A percentile compares a stretch with the other conserved stretches of the same genome.
phyloP scores from a whole-genome alignment of 2,113 vertebrate genomes.

The Proteles cristata region DNA sequence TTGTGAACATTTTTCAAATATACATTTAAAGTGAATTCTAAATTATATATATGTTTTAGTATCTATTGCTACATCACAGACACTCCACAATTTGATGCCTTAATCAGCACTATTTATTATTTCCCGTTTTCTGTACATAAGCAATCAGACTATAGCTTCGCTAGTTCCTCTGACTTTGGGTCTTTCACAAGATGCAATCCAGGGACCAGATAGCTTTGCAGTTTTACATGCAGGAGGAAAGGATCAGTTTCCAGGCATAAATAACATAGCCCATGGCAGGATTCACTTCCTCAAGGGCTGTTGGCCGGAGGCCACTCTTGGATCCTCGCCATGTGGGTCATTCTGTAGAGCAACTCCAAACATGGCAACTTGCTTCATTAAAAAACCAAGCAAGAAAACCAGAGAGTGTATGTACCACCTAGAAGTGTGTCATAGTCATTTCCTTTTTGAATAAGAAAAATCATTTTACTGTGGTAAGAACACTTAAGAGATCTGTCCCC shows the following conservation, averaged over 20 bases:
- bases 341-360: neutral
- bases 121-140: neutral
- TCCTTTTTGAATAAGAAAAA: neutral
- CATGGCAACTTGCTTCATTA: neutral
- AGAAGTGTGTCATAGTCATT: neutral
- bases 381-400: neutral
- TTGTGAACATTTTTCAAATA: conserved; percentile 2
- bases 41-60: neutral
- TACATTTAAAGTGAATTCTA: neutral
- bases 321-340: neutral
- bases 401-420: too few relatives aligned
- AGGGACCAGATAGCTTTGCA: fast-evolving
- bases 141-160: neutral
- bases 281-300: neutral
- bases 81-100: neutral
- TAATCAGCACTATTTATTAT: neutral
- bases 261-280: neutral
- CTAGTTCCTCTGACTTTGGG: neutral
- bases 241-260: neutral
- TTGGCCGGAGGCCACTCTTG: neutral
- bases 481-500: neutral
- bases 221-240: neutral
- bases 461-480: neutral
- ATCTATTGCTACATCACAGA: neutral
- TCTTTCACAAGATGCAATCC: neutral